Conservation (phyloP, 2,888 invertebrate genomes). For the Eucera pruinosa region DNA sequence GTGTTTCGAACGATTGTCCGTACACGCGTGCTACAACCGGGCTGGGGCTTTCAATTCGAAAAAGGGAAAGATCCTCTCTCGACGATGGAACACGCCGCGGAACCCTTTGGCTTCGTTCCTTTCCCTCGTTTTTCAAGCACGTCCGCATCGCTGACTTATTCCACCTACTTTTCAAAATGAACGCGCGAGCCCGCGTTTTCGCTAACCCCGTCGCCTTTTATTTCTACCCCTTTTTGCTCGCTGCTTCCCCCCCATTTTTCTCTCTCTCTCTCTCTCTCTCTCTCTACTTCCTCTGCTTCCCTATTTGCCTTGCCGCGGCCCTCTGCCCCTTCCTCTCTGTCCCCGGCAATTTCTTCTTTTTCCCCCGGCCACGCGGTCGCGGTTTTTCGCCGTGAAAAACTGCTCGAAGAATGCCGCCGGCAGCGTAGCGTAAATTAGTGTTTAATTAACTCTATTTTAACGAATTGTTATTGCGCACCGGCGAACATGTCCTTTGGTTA, state of each 20-base stretch:
- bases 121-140: constrained; percentile 19
- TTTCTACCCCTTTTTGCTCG: constrained; percentile 19
- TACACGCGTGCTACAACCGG: not conserved
- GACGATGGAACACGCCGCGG: constrained; percentile 11
- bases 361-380: not conserved
- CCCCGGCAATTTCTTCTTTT: not conserved
- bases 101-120: constrained; percentile 19
- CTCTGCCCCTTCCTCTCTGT: not conserved
- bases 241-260: too few relatives aligned
- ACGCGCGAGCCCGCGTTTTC: constrained; percentile 50
- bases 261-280: not conserved
- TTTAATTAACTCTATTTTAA: constrained; percentile 65
- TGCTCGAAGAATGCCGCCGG: constrained; percentile 40
- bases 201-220: constrained; percentile 39
- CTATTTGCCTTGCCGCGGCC: constrained; percentile 8
- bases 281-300: constrained; percentile 12
- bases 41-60: not conserved
- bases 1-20: constrained; percentile 10
- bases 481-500: constrained; percentile 57
- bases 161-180: constrained; percentile 66
- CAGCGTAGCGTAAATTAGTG: constrained; percentile 53
- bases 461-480: constrained; percentile 60
- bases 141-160: constrained; percentile 53
- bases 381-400: constrained; percentile 37
- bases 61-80: constrained; percentile 9